Conservation (phyloP, 2,113 vertebrate genomes). For the Odontesthes bonariensis region DNA sequence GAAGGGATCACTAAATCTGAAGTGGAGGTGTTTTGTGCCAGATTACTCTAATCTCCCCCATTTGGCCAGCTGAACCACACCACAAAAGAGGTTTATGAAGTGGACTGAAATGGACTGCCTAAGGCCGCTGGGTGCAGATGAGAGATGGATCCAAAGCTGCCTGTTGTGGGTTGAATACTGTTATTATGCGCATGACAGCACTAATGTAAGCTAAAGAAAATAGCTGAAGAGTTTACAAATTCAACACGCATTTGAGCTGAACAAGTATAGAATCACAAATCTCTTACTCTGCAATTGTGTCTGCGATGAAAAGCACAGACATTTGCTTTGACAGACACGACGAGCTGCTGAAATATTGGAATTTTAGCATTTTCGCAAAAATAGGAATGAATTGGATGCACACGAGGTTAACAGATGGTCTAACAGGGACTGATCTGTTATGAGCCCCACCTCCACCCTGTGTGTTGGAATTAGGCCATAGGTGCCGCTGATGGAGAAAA, state of each 20-base stretch:
- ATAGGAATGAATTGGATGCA: not conserved
- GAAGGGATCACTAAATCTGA: conserved; percentile 48
- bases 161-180: conserved; percentile 3
- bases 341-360: not conserved
- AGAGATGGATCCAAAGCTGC: conserved; percentile 26
- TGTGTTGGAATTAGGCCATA: conserved; percentile 66
- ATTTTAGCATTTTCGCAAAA: not conserved
- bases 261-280: not conserved
- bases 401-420: conserved; percentile 72
- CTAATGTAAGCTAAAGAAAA: not conserved
- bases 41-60: conserved; percentile 75
- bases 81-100: conserved; percentile 69
- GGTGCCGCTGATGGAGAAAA: conserved; percentile 38
- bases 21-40: conserved; percentile 60
- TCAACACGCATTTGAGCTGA: not conserved
- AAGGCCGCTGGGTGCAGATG: conserved; percentile 26
- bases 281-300: not conserved
- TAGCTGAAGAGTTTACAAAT: not conserved
- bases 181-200: not conserved
- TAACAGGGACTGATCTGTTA: conserved; percentile 65
- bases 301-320: not conserved
- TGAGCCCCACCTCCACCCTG: not conserved
- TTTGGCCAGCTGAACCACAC: conserved; percentile 49
- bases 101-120: conserved; percentile 35
- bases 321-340: not conserved